Conservation (phyloP, 2,888 invertebrate genomes). For the Maniola hyperantus region DNA sequence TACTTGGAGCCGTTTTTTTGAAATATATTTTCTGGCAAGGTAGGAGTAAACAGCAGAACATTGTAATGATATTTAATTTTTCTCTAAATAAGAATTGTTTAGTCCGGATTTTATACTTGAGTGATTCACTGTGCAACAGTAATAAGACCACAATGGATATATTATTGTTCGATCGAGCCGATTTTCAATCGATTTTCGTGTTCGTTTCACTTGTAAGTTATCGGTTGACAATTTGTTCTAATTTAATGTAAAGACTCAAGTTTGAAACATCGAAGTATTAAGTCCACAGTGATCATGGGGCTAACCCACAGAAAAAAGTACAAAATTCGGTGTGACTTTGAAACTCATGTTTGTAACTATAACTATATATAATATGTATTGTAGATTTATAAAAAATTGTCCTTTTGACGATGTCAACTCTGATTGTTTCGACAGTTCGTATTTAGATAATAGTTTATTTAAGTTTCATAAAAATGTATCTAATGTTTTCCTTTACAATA, state of each 20-base stretch:
- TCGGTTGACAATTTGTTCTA: constrained; percentile 77
- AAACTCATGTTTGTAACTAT: constrained; percentile 75
- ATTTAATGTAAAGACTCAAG: constrained; percentile 77
- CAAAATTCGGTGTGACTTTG: constrained; percentile 81
- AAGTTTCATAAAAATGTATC: constrained; percentile 66
- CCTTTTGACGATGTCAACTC: constrained; percentile 69
- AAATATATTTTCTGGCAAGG: constrained; percentile 66
- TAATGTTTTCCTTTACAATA: constrained; percentile 69
- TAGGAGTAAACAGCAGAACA: constrained; percentile 53
- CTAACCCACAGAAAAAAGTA: constrained; percentile 77
- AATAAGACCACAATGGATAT: constrained; percentile 80
- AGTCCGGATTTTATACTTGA: constrained; percentile 77
- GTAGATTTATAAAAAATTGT: constrained; percentile 57
- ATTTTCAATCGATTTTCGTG: constrained; percentile 57
- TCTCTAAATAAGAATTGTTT: constrained; percentile 49
- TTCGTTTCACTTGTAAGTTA: constrained; percentile 63
- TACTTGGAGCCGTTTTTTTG: constrained; percentile 78
- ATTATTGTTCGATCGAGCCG: constrained; percentile 60
- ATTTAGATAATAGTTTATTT: constrained; percentile 75
- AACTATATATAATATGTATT: constrained; percentile 63
- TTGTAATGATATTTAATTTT: constrained; percentile 43
- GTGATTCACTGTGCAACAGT: constrained; percentile 74
- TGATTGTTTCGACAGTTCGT: constrained; percentile 68
- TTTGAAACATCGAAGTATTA: constrained; percentile 79
- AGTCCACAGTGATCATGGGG: constrained; percentile 79